Evolutionary conservation across 2,888 invertebrate species (phyloP).

Genomic region (Antheraea yamamai): DNA sequence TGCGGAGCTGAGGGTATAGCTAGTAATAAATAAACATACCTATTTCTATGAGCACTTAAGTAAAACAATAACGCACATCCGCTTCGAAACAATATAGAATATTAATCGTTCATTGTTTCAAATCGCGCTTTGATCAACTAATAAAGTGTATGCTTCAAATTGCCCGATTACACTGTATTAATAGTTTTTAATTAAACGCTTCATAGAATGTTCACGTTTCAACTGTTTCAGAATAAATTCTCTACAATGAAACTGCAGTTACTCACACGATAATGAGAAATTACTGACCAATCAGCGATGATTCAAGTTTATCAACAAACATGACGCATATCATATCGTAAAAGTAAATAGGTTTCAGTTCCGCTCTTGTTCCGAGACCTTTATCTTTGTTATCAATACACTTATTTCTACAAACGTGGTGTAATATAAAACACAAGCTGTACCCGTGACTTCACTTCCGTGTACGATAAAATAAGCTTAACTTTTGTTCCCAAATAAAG

Average conservation of each 20-base stretch:
- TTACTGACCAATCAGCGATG: conserved; percentile 26
- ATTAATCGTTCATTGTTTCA: conserved; percentile 1
- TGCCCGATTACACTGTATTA: neutral
- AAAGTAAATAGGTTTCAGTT: neutral
- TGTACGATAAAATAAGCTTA: neutral
- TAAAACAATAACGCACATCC: conserved; percentile 11
- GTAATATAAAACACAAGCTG: neutral
- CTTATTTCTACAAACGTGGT: neutral
- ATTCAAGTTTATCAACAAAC: conserved; percentile 23
- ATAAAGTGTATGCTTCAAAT: neutral
- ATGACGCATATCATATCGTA: conserved; percentile 21
- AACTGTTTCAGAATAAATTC: neutral
- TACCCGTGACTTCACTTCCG: neutral
- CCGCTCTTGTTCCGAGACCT: conserved; percentile 1
- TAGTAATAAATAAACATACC: neutral
- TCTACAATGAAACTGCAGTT: conserved; percentile 19
- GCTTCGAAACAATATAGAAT: conserved; percentile 8
- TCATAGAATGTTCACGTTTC: neutral
- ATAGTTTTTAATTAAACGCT: neutral
- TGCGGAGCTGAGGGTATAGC: no score
- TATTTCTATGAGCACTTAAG: neutral
- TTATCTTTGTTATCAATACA: conserved; percentile 13
- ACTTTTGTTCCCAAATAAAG: neutral
- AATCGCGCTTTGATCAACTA: neutral
- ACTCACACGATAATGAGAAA: conserved; percentile 31